Evolutionary conservation across 2,113 vertebrate genomes (phyloP), one percentile per base, ranked within the genome.

Genomic region (Takifugu flavidus): DNA sequence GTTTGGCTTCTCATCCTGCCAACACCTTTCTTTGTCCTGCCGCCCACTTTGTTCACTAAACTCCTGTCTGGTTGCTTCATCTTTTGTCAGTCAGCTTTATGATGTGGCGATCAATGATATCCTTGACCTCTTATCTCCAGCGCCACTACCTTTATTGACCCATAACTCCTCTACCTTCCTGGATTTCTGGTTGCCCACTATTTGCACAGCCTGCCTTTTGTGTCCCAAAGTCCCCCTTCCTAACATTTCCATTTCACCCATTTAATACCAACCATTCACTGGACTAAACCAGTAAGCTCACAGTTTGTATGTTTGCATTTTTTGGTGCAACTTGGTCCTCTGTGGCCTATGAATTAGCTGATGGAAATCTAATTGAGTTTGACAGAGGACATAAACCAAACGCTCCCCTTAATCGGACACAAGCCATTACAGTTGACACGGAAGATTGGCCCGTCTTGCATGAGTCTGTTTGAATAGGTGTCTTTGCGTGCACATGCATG

Each of bases 291-390:
- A 20, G 20, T 6, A 31, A 31, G 29, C 29, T 31, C 3, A 4
- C 29, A 31, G 5, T 31, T 31, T 31, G 29, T 5, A 31, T 31
- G 28, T 29, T 3, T 29, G 28, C 28, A 29, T 26, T 79, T 60
- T 65, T 52, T 66, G 25, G 61, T 62, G 20, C 20, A 20, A 20
- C 20, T 20, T 20, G 20, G 20, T 78, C 77, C 85, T 80, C 69
- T 47, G 56, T 79, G 74, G 77, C 70, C 67, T 74, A 82, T 78
- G 72, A 86, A 84, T 86, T 84, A 77, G 70, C 77, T 82, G 86
- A 81, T 86, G 77, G 83, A 84, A 81, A 84, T 87, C 86, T 87
- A 87, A 88, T 87, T 87, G 86, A 84, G 77, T 86, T 83, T 89
- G 82, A 88, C 74, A 42, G 70, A 77, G 61, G 78, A 85, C 83